Conservation (phyloP, 2,888 invertebrate genomes). For the Sceliomorpha sp. region DNA sequence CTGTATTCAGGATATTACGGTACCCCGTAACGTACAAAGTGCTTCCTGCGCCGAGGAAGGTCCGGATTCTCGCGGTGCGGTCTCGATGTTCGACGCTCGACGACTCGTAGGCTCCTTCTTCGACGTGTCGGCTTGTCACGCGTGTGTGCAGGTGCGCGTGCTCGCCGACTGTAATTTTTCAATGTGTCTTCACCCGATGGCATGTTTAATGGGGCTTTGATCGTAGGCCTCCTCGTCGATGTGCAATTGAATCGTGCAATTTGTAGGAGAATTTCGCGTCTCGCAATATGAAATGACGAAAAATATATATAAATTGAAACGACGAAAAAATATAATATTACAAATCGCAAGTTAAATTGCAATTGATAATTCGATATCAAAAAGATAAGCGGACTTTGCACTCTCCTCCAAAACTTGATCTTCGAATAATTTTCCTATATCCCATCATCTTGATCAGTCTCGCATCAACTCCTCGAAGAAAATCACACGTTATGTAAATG, state of each 20-base stretch:
- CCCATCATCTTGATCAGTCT: too few relatives aligned
- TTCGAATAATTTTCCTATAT: too few relatives aligned
- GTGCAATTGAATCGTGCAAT: too few relatives aligned
- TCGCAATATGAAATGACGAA: too few relatives aligned
- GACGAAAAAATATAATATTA: too few relatives aligned
- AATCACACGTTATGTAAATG: background rate
- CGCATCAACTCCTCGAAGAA: too few relatives aligned
- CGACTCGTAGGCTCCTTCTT: slow-evolving; percentile 51
- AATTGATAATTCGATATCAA: too few relatives aligned
- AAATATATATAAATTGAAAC: too few relatives aligned
- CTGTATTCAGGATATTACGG: slow-evolving; percentile 66
- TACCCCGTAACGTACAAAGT: slow-evolving; percentile 65
- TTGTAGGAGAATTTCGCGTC: too few relatives aligned
- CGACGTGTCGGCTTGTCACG: slow-evolving; percentile 60
- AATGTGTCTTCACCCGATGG: slow-evolving; percentile 47
- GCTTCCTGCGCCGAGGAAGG: slow-evolving; percentile 61
- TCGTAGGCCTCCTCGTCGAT: slow-evolving; percentile 22
- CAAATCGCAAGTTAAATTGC: too few relatives aligned
- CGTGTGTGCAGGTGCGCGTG: slow-evolving; percentile 40
- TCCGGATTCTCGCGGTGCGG: slow-evolving; percentile 39
- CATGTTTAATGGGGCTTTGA: slow-evolving; percentile 32
- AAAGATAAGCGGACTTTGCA: too few relatives aligned
- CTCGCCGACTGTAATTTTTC: slow-evolving; percentile 46
- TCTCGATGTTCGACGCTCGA: slow-evolving; percentile 33
- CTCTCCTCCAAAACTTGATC: too few relatives aligned